These are phyloP conservation scores for Laterallus jamaicensis DNA, from an alignment of 2,113 vertebrate genomes.

Conservation along the genomic window DNA sequence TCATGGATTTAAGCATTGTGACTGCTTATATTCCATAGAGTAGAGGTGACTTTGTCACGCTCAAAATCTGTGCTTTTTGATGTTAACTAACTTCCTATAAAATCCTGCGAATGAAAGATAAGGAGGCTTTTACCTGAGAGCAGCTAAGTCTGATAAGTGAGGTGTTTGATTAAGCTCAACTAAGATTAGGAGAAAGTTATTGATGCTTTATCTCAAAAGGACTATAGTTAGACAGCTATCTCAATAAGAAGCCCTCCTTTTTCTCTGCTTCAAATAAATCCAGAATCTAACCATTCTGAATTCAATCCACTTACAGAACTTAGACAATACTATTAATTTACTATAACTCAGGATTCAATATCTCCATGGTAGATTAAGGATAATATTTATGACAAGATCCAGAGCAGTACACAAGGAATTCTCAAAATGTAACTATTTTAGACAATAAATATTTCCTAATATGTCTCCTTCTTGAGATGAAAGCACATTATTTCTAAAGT, in stretches of 20 bases:
- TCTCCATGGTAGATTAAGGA: background rate
- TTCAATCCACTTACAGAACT: background rate
- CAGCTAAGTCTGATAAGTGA: slow-evolving; percentile 46
- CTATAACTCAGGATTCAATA: background rate
- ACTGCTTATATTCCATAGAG: background rate
- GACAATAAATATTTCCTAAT: background rate
- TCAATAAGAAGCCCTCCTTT: slow-evolving; percentile 6
- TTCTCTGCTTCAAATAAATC: slow-evolving; percentile 5
- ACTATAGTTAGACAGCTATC: slow-evolving; percentile 45
- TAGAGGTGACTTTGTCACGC: slow-evolving; percentile 50
- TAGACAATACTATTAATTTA: slow-evolving; percentile 22
- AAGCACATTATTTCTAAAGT: background rate
- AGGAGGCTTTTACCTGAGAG: slow-evolving; percentile 48
- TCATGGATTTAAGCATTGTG: background rate
- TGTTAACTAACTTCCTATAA: slow-evolving; percentile 57
- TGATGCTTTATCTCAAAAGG: slow-evolving; percentile 56
- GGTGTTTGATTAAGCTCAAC: slow-evolving; percentile 53
- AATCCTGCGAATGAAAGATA: slow-evolving; percentile 50
- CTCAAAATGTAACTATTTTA: background rate
- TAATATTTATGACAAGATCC: background rate
- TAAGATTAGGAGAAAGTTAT: slow-evolving; percentile 53
- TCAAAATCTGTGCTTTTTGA: slow-evolving; percentile 42
- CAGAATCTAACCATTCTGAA: slow-evolving; percentile 34
- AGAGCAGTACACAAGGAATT: background rate
- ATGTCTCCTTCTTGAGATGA: background rate